phyloP scores from a whole-genome alignment of 2,888 invertebrate species.

The Agriopis leucophaearia region DNA sequence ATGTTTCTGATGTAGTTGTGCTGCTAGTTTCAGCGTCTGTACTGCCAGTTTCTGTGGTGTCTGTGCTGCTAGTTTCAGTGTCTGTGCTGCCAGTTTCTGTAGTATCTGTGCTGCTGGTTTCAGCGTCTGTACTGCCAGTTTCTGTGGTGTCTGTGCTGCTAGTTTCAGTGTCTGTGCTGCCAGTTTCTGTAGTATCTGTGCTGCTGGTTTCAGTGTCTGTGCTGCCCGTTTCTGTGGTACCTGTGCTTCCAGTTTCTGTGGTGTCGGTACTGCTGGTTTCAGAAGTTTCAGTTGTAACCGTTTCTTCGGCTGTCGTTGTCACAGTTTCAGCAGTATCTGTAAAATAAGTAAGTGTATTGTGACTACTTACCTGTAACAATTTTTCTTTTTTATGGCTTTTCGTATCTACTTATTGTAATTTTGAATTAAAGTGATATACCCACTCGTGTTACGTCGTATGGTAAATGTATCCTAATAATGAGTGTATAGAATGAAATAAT shows the following conservation, averaged over 20 bases:
- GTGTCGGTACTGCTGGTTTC: slow-evolving; percentile 21
- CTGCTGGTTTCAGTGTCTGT: slow-evolving; percentile 30
- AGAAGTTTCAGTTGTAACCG: slow-evolving; percentile 31
- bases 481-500: neutral
- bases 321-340: slow-evolving; percentile 35
- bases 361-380: neutral
- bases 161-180: slow-evolving; percentile 30
- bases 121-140: slow-evolving; percentile 34
- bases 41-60: slow-evolving; percentile 39
- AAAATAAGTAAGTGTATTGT: neutral
- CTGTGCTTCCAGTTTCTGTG: slow-evolving; percentile 24
- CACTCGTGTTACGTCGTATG: too few relatives aligned
- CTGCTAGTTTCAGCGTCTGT: slow-evolving; percentile 30
- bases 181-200: slow-evolving; percentile 41
- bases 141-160: slow-evolving; percentile 25
- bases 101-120: slow-evolving; percentile 27
- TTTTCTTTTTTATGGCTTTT: too few relatives aligned
- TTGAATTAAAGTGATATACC: too few relatives aligned
- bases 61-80: slow-evolving; percentile 30
- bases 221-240: slow-evolving; percentile 22
- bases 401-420: neutral
- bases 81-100: slow-evolving; percentile 14
- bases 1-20: neutral
- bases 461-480: neutral
- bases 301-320: slow-evolving; percentile 7